phyloP scores from a whole-genome alignment of 2,888 invertebrate genomes.

The Mesorhabditis sp. region DNA sequence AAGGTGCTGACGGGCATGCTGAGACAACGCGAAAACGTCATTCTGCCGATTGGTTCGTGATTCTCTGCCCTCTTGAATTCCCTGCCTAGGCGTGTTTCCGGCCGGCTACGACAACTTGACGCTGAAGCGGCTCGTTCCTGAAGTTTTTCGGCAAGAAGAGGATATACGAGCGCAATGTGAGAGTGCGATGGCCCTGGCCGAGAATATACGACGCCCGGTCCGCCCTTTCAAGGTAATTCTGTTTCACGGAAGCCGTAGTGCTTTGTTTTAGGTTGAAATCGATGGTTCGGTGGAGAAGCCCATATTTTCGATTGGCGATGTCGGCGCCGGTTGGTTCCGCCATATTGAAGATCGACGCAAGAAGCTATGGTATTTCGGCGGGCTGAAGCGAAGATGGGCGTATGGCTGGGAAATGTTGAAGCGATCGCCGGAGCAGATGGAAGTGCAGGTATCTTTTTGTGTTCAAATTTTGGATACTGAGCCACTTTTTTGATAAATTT shows the following conservation, averaged over 20 bases:
- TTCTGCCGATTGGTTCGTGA: neutral
- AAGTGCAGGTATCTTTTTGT: constrained; percentile 10
- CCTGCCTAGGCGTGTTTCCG: constrained; percentile 43
- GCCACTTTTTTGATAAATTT: no score
- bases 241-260: constrained; percentile 12
- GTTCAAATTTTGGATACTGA: neutral
- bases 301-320: constrained; percentile 34
- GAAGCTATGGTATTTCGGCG: constrained; percentile 52
- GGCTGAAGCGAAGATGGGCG: constrained; percentile 39
- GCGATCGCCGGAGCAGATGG: constrained; percentile 31
- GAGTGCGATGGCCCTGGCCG: constrained; percentile 53
- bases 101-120: constrained; percentile 47
- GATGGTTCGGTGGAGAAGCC: constrained; percentile 10
- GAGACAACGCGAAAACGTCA: constrained; percentile 21
- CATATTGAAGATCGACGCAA: constrained; percentile 48
- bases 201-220: constrained; percentile 29
- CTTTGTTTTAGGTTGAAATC: constrained; percentile 17
- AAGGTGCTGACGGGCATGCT: constrained; percentile 46
- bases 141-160: constrained; percentile 28
- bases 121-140: constrained; percentile 30
- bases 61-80: neutral
- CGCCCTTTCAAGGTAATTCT: constrained; percentile 14
- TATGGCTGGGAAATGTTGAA: constrained; percentile 55
- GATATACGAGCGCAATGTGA: constrained; percentile 49
- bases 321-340: constrained; percentile 50